A percentile compares a stretch with the other conserved stretches of the same genome.
Conservation (phyloP, 2,113 vertebrate species). For the Holacanthus passer region DNA sequence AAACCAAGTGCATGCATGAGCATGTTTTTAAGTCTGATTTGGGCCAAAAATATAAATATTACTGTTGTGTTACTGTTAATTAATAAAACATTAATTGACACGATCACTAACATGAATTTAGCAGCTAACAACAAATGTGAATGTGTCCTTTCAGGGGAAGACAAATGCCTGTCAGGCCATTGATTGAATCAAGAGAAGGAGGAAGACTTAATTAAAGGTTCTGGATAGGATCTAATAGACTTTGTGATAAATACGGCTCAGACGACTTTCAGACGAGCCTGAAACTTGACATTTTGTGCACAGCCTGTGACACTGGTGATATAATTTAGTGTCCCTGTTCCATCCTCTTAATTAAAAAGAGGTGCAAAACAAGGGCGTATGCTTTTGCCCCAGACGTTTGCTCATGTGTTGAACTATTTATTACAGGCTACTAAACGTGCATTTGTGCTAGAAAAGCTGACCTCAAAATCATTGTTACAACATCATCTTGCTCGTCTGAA, state of each 20-base stretch:
- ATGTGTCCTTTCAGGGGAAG: constrained; percentile 8
- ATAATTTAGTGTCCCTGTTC: constrained; percentile 7
- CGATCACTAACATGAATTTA: constrained; percentile 1
- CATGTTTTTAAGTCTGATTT: neutral
- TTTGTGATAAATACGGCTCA: constrained; percentile 25
- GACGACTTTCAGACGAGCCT: constrained; percentile 5
- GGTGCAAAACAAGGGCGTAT: neutral
- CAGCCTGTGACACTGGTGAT: neutral
- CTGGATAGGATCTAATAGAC: constrained; percentile 28
- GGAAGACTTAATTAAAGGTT: constrained; percentile 54
- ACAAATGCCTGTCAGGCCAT: constrained; percentile 23
- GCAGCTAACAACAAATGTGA: neutral
- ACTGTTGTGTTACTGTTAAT: neutral
- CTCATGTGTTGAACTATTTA: neutral
- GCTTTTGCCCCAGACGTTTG: neutral
- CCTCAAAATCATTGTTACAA: neutral
- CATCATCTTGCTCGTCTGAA: neutral
- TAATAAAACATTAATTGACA: too few relatives aligned
- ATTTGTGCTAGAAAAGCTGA: neutral
- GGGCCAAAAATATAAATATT: neutral
- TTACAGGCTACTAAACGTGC: neutral
- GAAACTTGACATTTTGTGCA: constrained; percentile 18
- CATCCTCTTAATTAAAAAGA: neutral
- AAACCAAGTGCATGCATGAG: neutral
- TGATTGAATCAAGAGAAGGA: constrained; percentile 37